Percentiles rank a stretch among this genome's conserved stretches.
Evolutionary conservation across 1,140 invertebrate species (phyloP).

Genomic region (Drosophila busckii): DNA sequence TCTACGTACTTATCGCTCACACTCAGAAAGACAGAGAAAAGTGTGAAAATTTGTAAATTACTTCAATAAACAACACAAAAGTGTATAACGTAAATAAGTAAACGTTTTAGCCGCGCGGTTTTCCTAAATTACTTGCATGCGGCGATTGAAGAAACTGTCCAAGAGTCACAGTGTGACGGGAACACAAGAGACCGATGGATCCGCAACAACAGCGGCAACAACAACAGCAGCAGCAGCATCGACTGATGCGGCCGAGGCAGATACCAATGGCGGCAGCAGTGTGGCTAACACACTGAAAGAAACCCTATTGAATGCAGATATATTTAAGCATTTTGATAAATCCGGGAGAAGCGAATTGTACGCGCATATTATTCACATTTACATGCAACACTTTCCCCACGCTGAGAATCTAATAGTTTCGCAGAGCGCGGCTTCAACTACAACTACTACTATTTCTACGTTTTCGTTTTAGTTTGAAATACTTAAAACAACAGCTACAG

Average conservation of each 20-base stretch:
- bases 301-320: conserved; percentile 48
- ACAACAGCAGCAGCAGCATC: conserved; percentile 12
- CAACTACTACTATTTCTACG: conserved; percentile 30
- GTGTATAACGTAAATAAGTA: conserved; percentile 8
- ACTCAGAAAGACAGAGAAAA: conserved; percentile 35
- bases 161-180: conserved; percentile 62
- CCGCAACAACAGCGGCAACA: conserved; percentile 11
- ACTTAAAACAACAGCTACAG: conserved; percentile 68
- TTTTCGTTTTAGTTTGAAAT: conserved; percentile 71
- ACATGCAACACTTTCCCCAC: too few species aligned
- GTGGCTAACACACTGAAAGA: conserved; percentile 3
- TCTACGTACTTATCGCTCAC: conserved; percentile 20
- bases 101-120: conserved; percentile 22
- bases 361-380: too few species aligned
- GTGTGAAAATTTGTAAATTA: conserved; percentile 54
- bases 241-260: conserved; percentile 13
- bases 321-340: conserved; percentile 75
- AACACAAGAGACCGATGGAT: conserved; percentile 33
- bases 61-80: conserved; percentile 30
- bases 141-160: conserved; percentile 56
- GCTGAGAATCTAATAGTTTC: too few species aligned
- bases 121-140: conserved; percentile 35
- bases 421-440: too few species aligned
- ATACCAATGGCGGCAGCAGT: conserved; percentile 29
- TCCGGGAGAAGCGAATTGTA: conserved; percentile 70